A percentile compares a stretch with the other conserved stretches of the same genome.
Conservation (phyloP, 2,888 invertebrate genomes). For the Xestoiulus laeticollis region DNA sequence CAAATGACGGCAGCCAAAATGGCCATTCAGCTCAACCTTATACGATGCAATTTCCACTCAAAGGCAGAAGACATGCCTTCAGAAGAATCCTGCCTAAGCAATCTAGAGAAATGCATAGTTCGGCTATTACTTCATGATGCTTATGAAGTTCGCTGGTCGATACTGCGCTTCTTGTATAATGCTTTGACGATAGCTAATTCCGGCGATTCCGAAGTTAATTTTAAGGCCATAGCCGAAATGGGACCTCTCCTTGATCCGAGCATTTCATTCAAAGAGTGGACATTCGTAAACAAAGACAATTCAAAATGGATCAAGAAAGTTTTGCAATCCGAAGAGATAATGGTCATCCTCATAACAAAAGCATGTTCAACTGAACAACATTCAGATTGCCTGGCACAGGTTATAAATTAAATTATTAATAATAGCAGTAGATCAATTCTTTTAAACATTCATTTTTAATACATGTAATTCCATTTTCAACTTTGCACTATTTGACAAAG, state of each 20-base stretch:
- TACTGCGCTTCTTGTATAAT: conserved; percentile 38
- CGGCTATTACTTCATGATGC: conserved; percentile 1
- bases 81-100: neutral
- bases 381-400: conserved; percentile 55
- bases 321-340: conserved; percentile 39
- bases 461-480: too few relatives aligned
- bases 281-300: neutral
- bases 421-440: neutral
- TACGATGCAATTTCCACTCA: neutral
- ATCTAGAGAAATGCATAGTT: neutral
- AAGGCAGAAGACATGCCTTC: neutral
- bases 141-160: conserved; percentile 49
- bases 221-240: neutral
- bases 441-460: neutral
- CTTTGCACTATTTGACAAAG: too few relatives aligned
- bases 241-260: neutral
- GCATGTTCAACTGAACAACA: conserved; percentile 51
- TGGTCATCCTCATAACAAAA: conserved; percentile 49
- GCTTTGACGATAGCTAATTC: neutral
- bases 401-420: neutral
- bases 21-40: neutral
- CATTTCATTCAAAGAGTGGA: conserved; percentile 49
- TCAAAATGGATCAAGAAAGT: neutral
- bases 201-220: neutral
- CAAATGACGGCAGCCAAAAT: conserved; percentile 18